These are phyloP conservation scores for Epirrita christyi DNA, from an alignment of 2,888 invertebrate genomes.

Conservation along the genomic window DNA sequence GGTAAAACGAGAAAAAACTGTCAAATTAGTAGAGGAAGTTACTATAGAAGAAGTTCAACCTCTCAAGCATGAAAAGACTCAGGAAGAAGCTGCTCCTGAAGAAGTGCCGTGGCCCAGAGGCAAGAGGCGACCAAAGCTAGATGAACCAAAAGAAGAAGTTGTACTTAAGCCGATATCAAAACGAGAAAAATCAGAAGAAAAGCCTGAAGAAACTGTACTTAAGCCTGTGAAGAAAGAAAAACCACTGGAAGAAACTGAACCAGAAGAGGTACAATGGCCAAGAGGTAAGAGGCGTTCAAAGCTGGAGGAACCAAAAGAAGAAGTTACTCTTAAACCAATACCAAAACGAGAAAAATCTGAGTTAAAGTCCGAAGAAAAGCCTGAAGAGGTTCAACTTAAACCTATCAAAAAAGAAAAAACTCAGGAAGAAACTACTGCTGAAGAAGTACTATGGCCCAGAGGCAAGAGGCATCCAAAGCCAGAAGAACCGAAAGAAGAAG, in stretches of 20 bases:
- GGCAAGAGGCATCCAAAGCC: slow-evolving; percentile 46
- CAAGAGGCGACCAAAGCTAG: slow-evolving; percentile 41
- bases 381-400: slow-evolving; percentile 28
- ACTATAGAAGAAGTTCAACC: slow-evolving; percentile 53
- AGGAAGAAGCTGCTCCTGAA: slow-evolving; percentile 65
- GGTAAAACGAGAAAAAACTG: slow-evolving; percentile 38
- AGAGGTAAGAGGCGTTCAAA: slow-evolving; percentile 50
- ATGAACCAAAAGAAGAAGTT: slow-evolving; percentile 37
- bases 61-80: slow-evolving; percentile 51
- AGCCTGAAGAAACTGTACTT: not conserved
- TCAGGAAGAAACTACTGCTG: slow-evolving; percentile 37
- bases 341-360: slow-evolving; percentile 54
- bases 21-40: slow-evolving; percentile 50
- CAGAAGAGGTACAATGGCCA: slow-evolving; percentile 53
- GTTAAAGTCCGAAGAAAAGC: slow-evolving; percentile 53
- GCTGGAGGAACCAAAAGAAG: slow-evolving; percentile 51
- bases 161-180: slow-evolving; percentile 7
- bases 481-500: slow-evolving; percentile 56
- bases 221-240: slow-evolving; percentile 25
- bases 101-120: slow-evolving; percentile 48
- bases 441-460: slow-evolving; percentile 45
- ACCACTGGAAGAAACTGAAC: slow-evolving; percentile 50
- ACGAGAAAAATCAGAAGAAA: slow-evolving; percentile 2
- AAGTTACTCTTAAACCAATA: slow-evolving; percentile 64
- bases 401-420: slow-evolving; percentile 48